A percentile compares a stretch with the other conserved stretches of the same genome.
phyloP scores from a whole-genome alignment of 2,797 vertebrate genomes.

The Streptopelia turtur region DNA sequence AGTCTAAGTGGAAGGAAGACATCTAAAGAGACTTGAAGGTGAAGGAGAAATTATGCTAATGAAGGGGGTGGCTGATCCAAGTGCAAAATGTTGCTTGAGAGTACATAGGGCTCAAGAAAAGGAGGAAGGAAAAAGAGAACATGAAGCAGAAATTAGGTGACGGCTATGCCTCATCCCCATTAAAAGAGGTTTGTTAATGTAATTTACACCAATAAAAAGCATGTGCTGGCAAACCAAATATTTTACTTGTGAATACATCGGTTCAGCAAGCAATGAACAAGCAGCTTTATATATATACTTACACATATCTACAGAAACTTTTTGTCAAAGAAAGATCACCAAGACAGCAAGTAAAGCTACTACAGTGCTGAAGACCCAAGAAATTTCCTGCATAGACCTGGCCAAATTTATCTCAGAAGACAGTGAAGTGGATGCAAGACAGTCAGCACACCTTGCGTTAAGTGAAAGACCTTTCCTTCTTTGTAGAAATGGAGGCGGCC shows the following conservation, averaged over 20 bases:
- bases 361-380: neutral
- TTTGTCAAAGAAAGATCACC: neutral
- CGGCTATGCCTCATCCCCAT: neutral
- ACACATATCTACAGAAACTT: neutral
- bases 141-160: neutral
- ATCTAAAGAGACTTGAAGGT: conserved; percentile 17
- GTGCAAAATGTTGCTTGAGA: neutral
- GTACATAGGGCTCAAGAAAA: neutral
- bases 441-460: rapidly evolving
- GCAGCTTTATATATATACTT: neutral
- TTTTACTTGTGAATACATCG: neutral
- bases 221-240: neutral
- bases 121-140: neutral
- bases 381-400: neutral
- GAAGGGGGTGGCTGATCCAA: neutral
- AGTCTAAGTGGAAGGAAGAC: neutral
- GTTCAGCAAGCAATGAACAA: neutral
- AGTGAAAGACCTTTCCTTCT: neutral
- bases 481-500: neutral
- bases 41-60: conserved; percentile 16
- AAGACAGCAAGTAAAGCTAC: neutral
- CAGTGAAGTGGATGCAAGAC: neutral
- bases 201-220: neutral
- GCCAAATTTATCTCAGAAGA: neutral
- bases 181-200: neutral